A percentile compares a stretch with the other conserved stretches of the same genome.
Conservation (phyloP, 2,113 vertebrate species). For the Morone saxatilis region DNA sequence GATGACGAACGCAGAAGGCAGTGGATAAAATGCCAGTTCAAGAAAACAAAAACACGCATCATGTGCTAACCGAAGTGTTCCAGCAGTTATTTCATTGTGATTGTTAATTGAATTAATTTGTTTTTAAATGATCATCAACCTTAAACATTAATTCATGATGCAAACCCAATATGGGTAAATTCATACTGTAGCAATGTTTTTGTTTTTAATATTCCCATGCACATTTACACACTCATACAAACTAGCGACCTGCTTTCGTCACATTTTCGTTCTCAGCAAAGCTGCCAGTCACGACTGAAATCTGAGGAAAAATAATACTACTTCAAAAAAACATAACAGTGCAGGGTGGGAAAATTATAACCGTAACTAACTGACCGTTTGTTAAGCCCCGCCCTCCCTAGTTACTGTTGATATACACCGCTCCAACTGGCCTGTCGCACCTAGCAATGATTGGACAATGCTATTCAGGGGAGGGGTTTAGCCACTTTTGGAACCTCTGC, state of each 20-base stretch:
- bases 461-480: neutral
- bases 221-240: neutral
- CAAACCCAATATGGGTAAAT: conserved; percentile 82
- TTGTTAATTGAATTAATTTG: conserved; percentile 33
- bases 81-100: conserved; percentile 20
- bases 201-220: conserved; percentile 8
- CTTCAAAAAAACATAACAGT: neutral
- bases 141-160: conserved; percentile 40
- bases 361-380: neutral
- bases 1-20: neutral
- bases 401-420: neutral
- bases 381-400: conserved; percentile 26
- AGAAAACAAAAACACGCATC: neutral
- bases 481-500: neutral
- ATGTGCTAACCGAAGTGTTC: neutral
- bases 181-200: conserved; percentile 12
- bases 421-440: neutral
- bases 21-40: neutral
- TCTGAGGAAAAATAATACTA: conserved; percentile 9
- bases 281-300: conserved; percentile 32
- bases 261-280: conserved; percentile 19
- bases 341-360: conserved; percentile 20
- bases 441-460: neutral
- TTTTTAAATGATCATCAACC: conserved; percentile 9
- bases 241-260: conserved; percentile 15